Conservation (phyloP, 2,888 invertebrate species). For the Aproaerema taeniolella region DNA sequence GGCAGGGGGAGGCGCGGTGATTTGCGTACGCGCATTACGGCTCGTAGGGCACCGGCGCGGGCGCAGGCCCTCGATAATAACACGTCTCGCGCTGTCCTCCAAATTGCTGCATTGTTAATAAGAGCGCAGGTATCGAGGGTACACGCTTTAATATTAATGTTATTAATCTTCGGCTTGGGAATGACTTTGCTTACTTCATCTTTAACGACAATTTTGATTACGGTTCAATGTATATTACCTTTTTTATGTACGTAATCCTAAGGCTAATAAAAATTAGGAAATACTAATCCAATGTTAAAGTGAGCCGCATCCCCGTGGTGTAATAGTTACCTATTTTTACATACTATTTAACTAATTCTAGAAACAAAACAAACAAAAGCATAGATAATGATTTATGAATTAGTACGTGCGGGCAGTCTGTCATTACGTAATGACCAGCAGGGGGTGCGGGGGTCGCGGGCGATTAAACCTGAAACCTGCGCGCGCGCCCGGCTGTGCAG, state of each 20-base stretch:
- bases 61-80: slow-evolving; percentile 33
- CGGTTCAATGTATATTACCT: too few relatives aligned
- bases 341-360: too few relatives aligned
- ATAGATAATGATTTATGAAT: slow-evolving; percentile 4
- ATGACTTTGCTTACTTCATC: too few relatives aligned
- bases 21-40: slow-evolving; percentile 53
- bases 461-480: slow-evolving; percentile 28
- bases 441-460: slow-evolving; percentile 26
- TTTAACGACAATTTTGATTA: too few relatives aligned
- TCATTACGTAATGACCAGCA: slow-evolving; percentile 30
- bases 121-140: slow-evolving; percentile 1
- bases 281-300: too few relatives aligned
- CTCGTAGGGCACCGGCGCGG: slow-evolving; percentile 9
- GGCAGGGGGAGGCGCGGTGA: slow-evolving; percentile 34
- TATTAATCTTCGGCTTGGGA: too few relatives aligned
- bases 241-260: too few relatives aligned
- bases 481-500: slow-evolving; percentile 7
- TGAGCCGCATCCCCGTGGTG: too few relatives aligned
- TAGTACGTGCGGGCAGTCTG: slow-evolving; percentile 17
- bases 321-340: too few relatives aligned
- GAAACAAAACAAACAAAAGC: slow-evolving; percentile 7
- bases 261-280: too few relatives aligned
- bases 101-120: slow-evolving; percentile 27
- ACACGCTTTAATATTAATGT: too few relatives aligned
- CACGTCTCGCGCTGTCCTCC: slow-evolving; percentile 30